Base-by-base conservation (phyloP, 2,113 vertebrate genomes). In the Thunnus maccoyii region DNA sequence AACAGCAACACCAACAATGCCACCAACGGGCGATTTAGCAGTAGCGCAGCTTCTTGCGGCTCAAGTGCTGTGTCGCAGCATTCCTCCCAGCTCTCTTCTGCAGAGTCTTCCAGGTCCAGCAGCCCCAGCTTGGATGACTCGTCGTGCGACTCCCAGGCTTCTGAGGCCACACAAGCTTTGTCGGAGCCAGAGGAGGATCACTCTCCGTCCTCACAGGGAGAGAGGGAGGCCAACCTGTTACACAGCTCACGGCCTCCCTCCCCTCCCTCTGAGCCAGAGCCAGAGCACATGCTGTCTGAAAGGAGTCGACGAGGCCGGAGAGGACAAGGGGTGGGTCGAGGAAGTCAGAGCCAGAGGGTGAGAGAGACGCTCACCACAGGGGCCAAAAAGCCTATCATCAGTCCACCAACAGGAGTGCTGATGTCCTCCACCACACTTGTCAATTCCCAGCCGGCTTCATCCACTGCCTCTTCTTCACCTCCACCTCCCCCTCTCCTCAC, bases 11-110 rank as follows among this genome's bases (percentile, higher is more conserved):
- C 72, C 64, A 98, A 96, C 90, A 93, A 90, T 32, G 76, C 92
- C 52, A 96, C 96, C 89, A 95, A 95, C 1, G 97, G 97, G 69
- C 94, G 97, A 44, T 98, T 99, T 89, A 96, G 95, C 89, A 95
- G 94, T 69, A 97, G 97, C 0, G 96, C 97, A 1, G 95, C 97
- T 0, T 99, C 98, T 50, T 99, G 98, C 18, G 98, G 96, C 69
- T 99, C 98, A 65, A 99, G 98, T 0, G 98, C 96, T 0, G 96
- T 97, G 56, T 99, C 98, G 2, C 98, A 98, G 91, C 98, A 96
- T 89, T 99, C 98, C 0, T 99, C 97, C n/a, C 98, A 99, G 82
- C 94, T 97, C 76, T 99, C 98, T 30, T 99, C 98, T 0, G 98
- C 97, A 62, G 98, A 99, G 92, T 99, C 98, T 60, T 99, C 98